Percentiles rank a stretch among this genome's conserved stretches.
Evolutionary conservation across 2,113 vertebrate species (phyloP).

Genomic region (Pterophyllum scalare): DNA sequence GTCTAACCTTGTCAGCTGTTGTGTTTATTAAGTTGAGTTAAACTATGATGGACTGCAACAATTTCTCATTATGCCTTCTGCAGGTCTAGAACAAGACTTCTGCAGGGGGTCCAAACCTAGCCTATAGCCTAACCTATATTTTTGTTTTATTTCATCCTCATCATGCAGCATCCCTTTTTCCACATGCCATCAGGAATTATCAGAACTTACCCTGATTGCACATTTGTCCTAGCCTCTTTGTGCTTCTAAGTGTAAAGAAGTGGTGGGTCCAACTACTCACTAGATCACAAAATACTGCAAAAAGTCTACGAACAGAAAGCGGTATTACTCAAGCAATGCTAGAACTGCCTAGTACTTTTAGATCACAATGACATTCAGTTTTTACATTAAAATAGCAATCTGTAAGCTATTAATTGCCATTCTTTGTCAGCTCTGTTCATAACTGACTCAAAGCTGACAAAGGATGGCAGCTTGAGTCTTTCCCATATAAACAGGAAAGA

Average conservation of each 20-base stretch:
- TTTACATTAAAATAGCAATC: background rate
- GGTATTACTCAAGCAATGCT: background rate
- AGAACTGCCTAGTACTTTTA: background rate
- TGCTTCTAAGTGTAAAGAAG: background rate
- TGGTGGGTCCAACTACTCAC: too few species aligned
- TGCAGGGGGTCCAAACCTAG: background rate
- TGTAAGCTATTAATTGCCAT: background rate
- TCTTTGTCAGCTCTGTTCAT: conserved; percentile 21
- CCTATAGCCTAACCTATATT: background rate
- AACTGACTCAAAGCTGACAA: conserved; percentile 17
- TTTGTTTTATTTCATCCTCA: background rate
- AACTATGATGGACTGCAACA: background rate
- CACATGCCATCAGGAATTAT: too few species aligned
- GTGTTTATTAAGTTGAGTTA: background rate
- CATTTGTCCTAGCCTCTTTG: background rate
- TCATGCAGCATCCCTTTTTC: background rate
- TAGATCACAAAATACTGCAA: background rate
- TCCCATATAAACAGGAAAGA: conserved; percentile 48
- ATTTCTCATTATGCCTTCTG: too few species aligned
- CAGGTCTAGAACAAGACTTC: background rate
- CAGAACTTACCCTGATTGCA: background rate
- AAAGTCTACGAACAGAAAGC: background rate
- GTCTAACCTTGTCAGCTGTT: background rate
- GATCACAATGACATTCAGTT: background rate
- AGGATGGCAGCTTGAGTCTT: background rate